Base-by-base conservation (phyloP, 2,888 invertebrate species). In the Geophilus truncorum region DNA sequence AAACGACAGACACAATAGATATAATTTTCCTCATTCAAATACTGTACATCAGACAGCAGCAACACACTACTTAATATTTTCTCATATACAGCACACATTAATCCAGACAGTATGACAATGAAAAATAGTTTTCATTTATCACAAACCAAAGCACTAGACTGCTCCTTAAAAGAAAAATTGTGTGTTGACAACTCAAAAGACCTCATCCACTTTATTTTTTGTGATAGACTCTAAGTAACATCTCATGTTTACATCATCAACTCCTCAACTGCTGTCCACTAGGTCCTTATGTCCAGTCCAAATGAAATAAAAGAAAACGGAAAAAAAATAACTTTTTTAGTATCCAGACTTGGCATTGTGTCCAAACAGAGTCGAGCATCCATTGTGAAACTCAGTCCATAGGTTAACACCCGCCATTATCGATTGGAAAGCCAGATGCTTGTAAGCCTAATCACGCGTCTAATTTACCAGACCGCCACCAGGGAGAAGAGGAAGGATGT, bases 361-460 rank as follows among this genome's bases (percentile, higher is more conserved):
- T 40, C 40, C 40, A 40, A 40, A 40, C 40, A 40, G 40, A 40
- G 15, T 40, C 4, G 40, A 12, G 40, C 40, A 40, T 40, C 40
- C 40, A 40, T 40, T 40, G 40, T 40, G 40, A 40, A 40, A 40
- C 40, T 40, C 40, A 40, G 40, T 40, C 40, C 40, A 40, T 40
- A 40, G 40, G 40, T 40, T 40, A 70, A 70, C 70, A 70, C 70
- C 28, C 70, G 28, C 70, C 70, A 70, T 70, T 28, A 70, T 70
- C 70, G 25, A 28, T 28, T 28, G 28, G 70, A 5, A 70, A 70
- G 25, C 25, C 70, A 70, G 25, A 70, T 32, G 32, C 77, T 77
- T 32, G 77, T 32, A 28, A 77, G 77, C 77, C 77, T 77, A 77
- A 77, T 77, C 77, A 77, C 77, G 77, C 77, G 77, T 77, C 77